A percentile compares a stretch with the other conserved stretches of the same genome.
Conservation (phyloP, 2,797 vertebrate species). For the Muscicapa comitata region DNA sequence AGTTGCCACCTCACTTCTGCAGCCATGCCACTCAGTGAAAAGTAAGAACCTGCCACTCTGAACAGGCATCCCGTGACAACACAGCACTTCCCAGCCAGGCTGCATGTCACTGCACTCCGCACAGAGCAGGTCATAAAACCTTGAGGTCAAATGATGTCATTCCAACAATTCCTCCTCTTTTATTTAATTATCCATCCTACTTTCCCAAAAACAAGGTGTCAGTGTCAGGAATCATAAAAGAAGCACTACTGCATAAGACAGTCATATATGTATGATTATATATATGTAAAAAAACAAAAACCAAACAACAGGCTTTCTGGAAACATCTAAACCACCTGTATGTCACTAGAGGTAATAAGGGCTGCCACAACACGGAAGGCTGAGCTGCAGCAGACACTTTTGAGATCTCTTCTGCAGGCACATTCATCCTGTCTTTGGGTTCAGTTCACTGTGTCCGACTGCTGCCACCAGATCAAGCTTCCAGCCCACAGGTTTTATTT, state of each 20-base stretch:
- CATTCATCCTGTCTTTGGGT: background rate
- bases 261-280: background rate
- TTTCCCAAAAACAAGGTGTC: background rate
- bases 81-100: background rate
- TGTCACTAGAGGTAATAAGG: background rate
- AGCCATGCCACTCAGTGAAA: background rate
- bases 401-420: background rate
- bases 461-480: background rate
- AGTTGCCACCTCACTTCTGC: background rate
- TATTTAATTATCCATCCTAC: background rate
- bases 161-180: background rate
- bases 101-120: background rate
- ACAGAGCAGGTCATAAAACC: background rate
- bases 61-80: background rate
- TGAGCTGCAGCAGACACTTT: background rate
- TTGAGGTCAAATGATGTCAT: background rate
- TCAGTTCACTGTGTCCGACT: rapidly evolving
- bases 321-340: background rate
- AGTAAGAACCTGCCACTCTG: background rate
- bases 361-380: background rate
- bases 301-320: background rate
- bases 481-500: background rate
- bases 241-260: background rate
- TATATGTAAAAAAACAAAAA: background rate
- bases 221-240: background rate